Conservation (phyloP, 1,140 invertebrate species). For the Oryctes rhinoceros region DNA sequence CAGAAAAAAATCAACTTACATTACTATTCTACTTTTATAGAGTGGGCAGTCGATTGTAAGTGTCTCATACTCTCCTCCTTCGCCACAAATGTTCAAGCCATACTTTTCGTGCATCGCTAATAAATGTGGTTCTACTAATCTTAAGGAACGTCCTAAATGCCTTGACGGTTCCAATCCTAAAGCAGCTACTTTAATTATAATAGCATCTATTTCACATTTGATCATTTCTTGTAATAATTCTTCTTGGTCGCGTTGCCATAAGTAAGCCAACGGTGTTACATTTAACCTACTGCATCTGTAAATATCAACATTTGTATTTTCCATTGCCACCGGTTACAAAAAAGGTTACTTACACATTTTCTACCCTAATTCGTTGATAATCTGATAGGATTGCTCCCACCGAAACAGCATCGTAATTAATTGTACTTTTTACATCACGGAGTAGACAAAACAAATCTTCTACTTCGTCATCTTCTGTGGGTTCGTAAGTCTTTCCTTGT, state of each 20-base stretch:
- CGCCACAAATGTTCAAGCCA: constrained; percentile 96
- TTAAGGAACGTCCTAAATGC: constrained; percentile 88
- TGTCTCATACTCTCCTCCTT: constrained; percentile 99
- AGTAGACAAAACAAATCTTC: constrained; percentile 95
- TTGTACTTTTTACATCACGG: constrained; percentile 81
- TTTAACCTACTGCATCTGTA: constrained; percentile 84
- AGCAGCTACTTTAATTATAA: constrained; percentile 96
- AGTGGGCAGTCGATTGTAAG: constrained; percentile 97
- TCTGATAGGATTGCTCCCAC: constrained; percentile 97
- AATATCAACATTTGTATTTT: background rate
- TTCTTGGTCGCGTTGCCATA: constrained; percentile 94
- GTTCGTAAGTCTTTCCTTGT: constrained; percentile 80
- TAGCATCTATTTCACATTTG: constrained; percentile 87
- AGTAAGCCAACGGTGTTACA: constrained; percentile 87
- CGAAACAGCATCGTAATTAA: constrained; percentile 89
- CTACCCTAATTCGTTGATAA: constrained; percentile 96
- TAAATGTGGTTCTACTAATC: constrained; percentile 86
- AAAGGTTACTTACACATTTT: constrained; percentile 89
- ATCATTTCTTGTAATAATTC: constrained; percentile 98
- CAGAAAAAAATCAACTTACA: constrained; percentile 73
- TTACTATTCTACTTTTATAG: constrained; percentile 87
- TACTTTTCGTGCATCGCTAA: constrained; percentile 92
- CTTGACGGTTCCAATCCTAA: constrained; percentile 85
- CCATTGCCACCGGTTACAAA: background rate
- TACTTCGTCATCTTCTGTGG: constrained; percentile 94